Evolutionary conservation across 2,797 vertebrate genomes (phyloP).

Genomic region (Champsocephalus esox): DNA sequence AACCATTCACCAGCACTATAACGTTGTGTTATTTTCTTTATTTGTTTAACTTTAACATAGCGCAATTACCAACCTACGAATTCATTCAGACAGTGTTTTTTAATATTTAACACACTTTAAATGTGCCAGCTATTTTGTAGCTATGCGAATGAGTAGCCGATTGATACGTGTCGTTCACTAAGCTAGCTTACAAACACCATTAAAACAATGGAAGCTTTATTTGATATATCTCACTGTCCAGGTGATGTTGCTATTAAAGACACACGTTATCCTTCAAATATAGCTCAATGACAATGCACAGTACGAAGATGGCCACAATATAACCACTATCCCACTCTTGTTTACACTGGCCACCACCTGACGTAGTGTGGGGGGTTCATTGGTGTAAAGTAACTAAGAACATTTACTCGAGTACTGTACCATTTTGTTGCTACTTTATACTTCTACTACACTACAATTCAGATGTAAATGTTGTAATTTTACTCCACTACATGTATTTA

Average conservation of each 20-base stretch:
- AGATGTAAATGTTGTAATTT: too few relatives aligned
- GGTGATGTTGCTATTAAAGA: not conserved
- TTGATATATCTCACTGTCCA: not conserved
- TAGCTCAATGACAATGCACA: not conserved
- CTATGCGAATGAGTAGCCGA: not conserved
- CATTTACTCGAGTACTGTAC: too few relatives aligned
- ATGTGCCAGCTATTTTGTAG: not conserved
- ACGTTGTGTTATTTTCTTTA: not conserved
- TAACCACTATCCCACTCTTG: too few relatives aligned
- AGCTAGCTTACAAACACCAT: not conserved
- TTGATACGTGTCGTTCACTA: not conserved
- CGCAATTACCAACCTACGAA: too few relatives aligned
- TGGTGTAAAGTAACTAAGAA: too few relatives aligned
- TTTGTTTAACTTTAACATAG: not conserved
- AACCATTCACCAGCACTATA: not conserved
- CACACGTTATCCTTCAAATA: rapidly evolving
- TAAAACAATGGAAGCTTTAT: not conserved
- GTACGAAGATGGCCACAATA: not conserved
- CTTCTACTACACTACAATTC: too few relatives aligned
- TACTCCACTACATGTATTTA: too few relatives aligned
- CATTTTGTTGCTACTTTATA: too few relatives aligned
- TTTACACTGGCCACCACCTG: not conserved
- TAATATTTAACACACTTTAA: not conserved
- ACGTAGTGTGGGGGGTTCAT: too few relatives aligned
- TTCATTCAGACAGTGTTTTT: not conserved